Conservation (phyloP, 2,888 invertebrate genomes). For the Thumatha senex region DNA sequence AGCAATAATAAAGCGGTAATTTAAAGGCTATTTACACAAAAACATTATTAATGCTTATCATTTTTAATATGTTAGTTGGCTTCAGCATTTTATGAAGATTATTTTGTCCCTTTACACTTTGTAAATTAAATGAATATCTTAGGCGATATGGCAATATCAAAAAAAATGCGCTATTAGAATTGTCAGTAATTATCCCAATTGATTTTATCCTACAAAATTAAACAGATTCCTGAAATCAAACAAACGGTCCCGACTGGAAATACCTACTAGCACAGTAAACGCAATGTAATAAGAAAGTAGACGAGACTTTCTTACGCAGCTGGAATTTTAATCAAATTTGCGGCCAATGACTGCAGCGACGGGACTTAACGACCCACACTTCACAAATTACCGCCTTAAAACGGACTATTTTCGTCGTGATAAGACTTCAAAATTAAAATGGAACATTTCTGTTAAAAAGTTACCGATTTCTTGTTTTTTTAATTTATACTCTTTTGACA, state of each 20-base stretch:
- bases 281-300: slow-evolving; percentile 71
- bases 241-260: slow-evolving; percentile 43
- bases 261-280: slow-evolving; percentile 48
- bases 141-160: no score
- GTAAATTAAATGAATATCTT: no score
- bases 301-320: slow-evolving; percentile 64
- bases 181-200: background rate
- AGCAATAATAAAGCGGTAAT: no score
- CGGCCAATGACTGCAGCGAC: slow-evolving; percentile 66
- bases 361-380: slow-evolving; percentile 52
- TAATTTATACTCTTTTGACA: no score
- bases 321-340: slow-evolving; percentile 80
- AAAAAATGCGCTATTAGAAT: background rate
- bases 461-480: background rate
- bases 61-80: no score
- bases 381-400: slow-evolving; percentile 71
- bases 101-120: no score
- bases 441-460: slow-evolving; percentile 29
- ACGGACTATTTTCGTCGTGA: slow-evolving; percentile 58
- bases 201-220: slow-evolving; percentile 20
- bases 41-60: no score
- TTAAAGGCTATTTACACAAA: no score
- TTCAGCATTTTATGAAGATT: no score
- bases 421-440: slow-evolving; percentile 56
- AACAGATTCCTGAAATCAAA: slow-evolving; percentile 42